Conservation (phyloP, 1,140 invertebrate genomes). For the Drosophila bifasciata region DNA sequence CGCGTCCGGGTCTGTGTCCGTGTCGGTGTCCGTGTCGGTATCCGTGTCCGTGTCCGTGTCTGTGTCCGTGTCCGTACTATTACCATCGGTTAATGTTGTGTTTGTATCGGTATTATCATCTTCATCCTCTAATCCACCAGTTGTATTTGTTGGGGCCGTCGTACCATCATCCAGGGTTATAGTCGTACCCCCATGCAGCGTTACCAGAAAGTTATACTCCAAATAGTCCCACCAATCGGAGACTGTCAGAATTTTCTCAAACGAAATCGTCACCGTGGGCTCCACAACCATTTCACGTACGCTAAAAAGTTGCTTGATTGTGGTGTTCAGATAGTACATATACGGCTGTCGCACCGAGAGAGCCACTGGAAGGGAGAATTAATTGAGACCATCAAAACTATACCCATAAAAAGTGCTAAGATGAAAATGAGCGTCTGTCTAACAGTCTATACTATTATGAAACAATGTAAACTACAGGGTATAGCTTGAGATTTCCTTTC, state of each 20-base stretch:
- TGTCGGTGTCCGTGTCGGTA: too few relatives aligned
- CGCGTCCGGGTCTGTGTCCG: too few relatives aligned
- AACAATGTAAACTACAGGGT: too few relatives aligned
- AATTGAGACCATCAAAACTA: too few relatives aligned
- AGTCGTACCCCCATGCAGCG: constrained; percentile 58
- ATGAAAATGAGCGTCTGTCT: too few relatives aligned
- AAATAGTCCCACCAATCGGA: constrained; percentile 74
- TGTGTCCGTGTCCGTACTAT: too few relatives aligned
- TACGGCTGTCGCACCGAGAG: constrained; percentile 67
- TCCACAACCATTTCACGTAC: constrained; percentile 46
- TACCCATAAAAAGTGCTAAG: too few relatives aligned
- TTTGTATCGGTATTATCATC: neutral
- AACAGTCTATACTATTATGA: too few relatives aligned
- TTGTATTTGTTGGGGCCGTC: too few relatives aligned
- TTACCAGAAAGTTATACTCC: constrained; percentile 50
- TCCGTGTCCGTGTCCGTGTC: too few relatives aligned
- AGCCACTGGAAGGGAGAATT: constrained; percentile 41
- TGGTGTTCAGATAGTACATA: constrained; percentile 79
- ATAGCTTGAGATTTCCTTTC: too few relatives aligned
- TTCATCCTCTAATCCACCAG: neutral
- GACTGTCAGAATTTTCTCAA: constrained; percentile 64
- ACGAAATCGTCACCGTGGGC: constrained; percentile 51
- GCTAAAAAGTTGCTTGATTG: constrained; percentile 62
- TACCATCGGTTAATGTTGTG: too few relatives aligned
- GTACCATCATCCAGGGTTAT: neutral